Evolutionary conservation across 1,140 invertebrate genomes (phyloP), one percentile per base, ranked within the genome.

Genomic region (Panagrolaimus sp.): DNA sequence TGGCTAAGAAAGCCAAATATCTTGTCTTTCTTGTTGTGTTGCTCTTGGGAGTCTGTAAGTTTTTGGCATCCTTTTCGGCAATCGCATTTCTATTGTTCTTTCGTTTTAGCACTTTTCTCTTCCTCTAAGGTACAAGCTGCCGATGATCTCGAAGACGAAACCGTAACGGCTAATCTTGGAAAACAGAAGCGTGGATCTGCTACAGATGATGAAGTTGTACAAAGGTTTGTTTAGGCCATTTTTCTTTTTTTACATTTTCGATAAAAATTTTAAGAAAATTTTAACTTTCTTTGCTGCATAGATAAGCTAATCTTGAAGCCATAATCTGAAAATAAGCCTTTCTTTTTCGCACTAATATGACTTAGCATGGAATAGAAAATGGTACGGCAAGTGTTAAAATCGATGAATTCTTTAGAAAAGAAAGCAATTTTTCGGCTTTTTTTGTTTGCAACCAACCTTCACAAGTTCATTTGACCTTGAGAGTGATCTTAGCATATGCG

Each of bases 171-270:
- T 23, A 72, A 48, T 31, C 20, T 65, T 9, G 67, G 9, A 27
- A 74, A 74, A 44, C 73, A 69, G 20, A 74, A 68, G 76, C 46
- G n/a, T 44, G 66, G 65, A 25, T 70, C 73, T 42, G 44, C 47
- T 51, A 76, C 76, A 9, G 75, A 77, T 63, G 76, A 72, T 71
- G 76, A 78, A 70, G 77, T 67, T 65, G 69, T 77, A 9, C 66
- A 64, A 45, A 68, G 77, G 75, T 77, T n/a, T 23, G 63, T 43
- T 71, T n/a, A n/a, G n/a, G n/a, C n/a, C n/a, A n/a, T n/a, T n/a
- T n/a, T n/a, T n/a, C n/a, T n/a, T n/a, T 66, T 47, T 64, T 38
- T 7, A 38, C 7, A 4, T 38, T 38, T 38, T 38, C 31, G 31
- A 38, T 4, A 38, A 38, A 38, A 38, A 63, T 9, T 38, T 38